Evolutionary conservation across 2,888 invertebrate species (phyloP), one percentile per base, ranked within the genome.

Genomic region (Polyommatus iphigenia): DNA sequence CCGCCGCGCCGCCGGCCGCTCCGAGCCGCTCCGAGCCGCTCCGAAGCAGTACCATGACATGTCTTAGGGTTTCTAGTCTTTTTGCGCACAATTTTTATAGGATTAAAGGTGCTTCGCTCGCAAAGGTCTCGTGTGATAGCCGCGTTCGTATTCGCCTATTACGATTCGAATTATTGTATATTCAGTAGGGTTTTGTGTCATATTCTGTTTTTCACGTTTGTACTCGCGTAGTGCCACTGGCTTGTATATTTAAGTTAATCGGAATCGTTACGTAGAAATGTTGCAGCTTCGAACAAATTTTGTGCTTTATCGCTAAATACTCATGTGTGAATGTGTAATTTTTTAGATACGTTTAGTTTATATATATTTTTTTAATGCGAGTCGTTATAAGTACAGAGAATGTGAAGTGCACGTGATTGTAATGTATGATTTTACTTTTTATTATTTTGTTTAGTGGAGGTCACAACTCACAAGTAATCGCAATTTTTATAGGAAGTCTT

Each of bases 271-370:
- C 85, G 88, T 91, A 90, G 90, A 91, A 90, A 90, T 85, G 91
- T 92, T 90, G 93, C 94, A 94, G 94, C 94, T 93, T 91, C 86
- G 92, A 94, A 90, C 92, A 93, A 93, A 85, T 86, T 88, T 89
- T 89, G 91, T 92, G 94, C 94, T 94, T 94, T 94, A 94, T 87
- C 88, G 92, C 92, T 91, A 90, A 94, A 94, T 94, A 93, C 94
- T 94, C 93, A 93, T 91, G 91, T 89, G 92, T 91, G 91, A 88
- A 93, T 92, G 91, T 90, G 87, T 92, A 89, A 89, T 88, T 90
- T 15, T 89, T 90, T 89, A 89, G 87, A 83, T 85, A 85, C 87
- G 85, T 87, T 88, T 89, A 87, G 87, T 88, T 84, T 88, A 83
- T 89, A 89, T 87, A 85, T 84, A 81, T 84, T 81, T 82, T 87